Base-by-base conservation (phyloP, 2,797 vertebrate species). In the Gymnocypris eckloni region DNA sequence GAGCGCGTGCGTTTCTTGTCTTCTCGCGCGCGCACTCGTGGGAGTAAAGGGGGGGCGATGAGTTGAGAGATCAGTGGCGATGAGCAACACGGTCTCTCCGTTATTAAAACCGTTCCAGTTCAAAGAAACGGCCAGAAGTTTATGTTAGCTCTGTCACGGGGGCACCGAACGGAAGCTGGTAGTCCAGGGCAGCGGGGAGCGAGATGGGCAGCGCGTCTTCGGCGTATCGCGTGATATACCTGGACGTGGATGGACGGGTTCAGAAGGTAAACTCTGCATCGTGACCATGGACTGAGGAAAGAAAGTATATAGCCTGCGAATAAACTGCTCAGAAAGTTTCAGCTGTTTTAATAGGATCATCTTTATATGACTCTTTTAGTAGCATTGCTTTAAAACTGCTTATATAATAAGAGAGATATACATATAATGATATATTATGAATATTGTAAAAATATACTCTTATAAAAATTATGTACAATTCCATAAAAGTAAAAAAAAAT, bases 151-250 rank as follows among this genome's bases (percentile, higher is more conserved):
- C 69, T 15, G 70, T 66, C 28, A 50, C 41, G 25, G 48, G 52
- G 69, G 5, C 45, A 66, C 54, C 12, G 43, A 64, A 22, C 59
- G 54, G 28, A 13, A 45, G 67, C 79, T 77, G 11, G 85, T 59
- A 54, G 75, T 64, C 69, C 41, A 64, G 69, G 43, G 72, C 70
- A 73, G 79, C 64, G 61, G 15, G 50, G 81, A 56, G 54, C 66
- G 91, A 71, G 78, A 95, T 95, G 95, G 95, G 95, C 83, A 94
- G 94, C 59, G 94, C 94, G 76, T 95, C 94, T 41, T 95, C 95
- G 54, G 91, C 93, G 4, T 93, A 94, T 89, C 90, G 95, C 86
- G 90, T 94, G 71, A 94, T 95, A n/a, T 94, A 95, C 91, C 90
- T 95, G 92, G 94, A 95, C 82, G 92, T 95, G 86, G 94, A 95